These are phyloP conservation scores for Montipora efflorescens DNA, from an alignment of 64 coral and sea anemone genomes.

Conservation along the genomic window DNA sequence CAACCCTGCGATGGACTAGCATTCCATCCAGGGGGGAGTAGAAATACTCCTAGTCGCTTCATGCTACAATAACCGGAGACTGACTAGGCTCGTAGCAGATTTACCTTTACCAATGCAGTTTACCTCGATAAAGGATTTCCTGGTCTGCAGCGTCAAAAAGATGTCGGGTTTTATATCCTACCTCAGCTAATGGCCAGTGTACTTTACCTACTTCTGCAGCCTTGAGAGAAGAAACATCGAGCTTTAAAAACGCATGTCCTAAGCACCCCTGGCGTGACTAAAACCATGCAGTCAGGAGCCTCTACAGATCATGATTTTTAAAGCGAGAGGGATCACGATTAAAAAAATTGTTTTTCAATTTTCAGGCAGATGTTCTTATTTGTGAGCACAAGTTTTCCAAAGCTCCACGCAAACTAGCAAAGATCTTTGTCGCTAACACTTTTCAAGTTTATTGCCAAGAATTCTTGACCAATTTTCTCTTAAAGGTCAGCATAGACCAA, in stretches of 20 bases:
- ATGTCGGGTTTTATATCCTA: background rate
- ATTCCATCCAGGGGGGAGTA: too few relatives aligned
- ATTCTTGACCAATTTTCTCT: background rate
- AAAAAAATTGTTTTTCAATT: background rate
- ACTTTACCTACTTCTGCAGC: background rate
- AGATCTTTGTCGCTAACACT: background rate
- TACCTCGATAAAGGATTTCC: background rate
- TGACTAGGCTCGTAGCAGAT: too few relatives aligned
- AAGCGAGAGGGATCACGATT: background rate
- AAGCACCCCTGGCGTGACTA: background rate
- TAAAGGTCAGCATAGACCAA: background rate
- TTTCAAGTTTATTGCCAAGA: background rate
- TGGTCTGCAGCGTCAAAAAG: background rate
- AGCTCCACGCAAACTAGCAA: background rate
- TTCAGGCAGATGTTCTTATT: background rate
- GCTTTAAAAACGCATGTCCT: background rate
- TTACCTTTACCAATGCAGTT: background rate
- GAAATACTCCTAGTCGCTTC: too few relatives aligned
- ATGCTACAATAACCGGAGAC: too few relatives aligned
- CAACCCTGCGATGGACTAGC: too few relatives aligned
- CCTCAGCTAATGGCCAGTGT: background rate
- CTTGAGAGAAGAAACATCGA: background rate
- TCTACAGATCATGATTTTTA: background rate
- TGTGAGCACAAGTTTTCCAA: background rate
- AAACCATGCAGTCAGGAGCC: background rate